These are phyloP conservation scores for Scaptomyza hsui DNA, from an alignment of 1,140 invertebrate genomes.

Conservation along the genomic window DNA sequence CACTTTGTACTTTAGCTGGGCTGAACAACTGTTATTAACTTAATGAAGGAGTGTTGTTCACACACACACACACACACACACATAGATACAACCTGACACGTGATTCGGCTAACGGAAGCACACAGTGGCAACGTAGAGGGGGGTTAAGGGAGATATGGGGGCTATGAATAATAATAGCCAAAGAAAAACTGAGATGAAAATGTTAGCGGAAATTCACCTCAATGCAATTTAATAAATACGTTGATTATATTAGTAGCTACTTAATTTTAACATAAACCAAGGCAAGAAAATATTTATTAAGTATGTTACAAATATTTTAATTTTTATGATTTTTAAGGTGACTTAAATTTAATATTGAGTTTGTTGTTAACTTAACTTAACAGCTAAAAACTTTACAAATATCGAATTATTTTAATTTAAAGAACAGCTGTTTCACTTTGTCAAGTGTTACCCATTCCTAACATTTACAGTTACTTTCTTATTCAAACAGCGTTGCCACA, in stretches of 20 bases:
- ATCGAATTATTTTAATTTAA: no score
- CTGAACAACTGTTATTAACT: slow-evolving; percentile 78
- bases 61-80: slow-evolving; percentile 30
- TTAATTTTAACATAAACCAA: no score
- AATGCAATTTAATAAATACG: not conserved
- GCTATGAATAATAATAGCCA: not conserved
- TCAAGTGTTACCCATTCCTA: no score
- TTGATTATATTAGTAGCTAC: not conserved
- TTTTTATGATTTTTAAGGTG: no score
- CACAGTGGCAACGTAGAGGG: slow-evolving; percentile 8
- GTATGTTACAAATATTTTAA: no score
- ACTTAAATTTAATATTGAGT: no score
- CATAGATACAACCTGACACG: slow-evolving; percentile 61
- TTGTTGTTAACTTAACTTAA: no score
- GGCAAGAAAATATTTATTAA: no score
- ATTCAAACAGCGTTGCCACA: not conserved
- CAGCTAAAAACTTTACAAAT: no score
- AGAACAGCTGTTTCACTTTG: no score
- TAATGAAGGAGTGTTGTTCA: slow-evolving; percentile 75
- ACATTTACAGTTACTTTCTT: not conserved
- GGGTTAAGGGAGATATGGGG: slow-evolving; percentile 1
- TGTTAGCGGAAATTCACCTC: not conserved
- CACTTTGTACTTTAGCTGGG: slow-evolving; percentile 67
- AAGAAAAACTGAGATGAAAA: not conserved
- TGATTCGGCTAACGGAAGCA: slow-evolving; percentile 53